phyloP scores from a whole-genome alignment of 2,113 vertebrate genomes.

The Silurus meridionalis region DNA sequence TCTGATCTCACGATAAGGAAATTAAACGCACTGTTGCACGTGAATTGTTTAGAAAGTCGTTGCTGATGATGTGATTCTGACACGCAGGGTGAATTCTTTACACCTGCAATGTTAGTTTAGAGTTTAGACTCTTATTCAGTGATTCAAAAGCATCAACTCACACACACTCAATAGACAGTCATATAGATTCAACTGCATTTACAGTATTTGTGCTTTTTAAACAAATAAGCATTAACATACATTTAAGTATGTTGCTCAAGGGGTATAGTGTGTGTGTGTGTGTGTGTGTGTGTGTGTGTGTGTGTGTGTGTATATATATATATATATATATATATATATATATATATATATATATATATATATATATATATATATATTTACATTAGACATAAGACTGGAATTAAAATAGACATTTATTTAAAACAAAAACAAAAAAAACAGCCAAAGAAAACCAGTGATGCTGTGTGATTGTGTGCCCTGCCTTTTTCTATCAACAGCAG shows the following conservation, averaged over 20 bases:
- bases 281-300: too few species aligned
- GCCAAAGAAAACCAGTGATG: not conserved
- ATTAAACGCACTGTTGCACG: not conserved
- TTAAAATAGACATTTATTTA: not conserved
- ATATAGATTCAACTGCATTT: not conserved
- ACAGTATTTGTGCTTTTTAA: too few species aligned
- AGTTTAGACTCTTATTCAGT: not conserved
- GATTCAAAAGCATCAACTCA: not conserved
- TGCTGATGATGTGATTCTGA: not conserved
- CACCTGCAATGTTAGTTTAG: not conserved
- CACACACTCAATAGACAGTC: not conserved
- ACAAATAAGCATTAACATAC: too few species aligned
- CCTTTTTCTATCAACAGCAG: not conserved
- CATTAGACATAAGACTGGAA: not conserved
- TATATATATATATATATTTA: too few species aligned
- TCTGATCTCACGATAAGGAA: not conserved
- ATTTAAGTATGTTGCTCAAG: too few species aligned
- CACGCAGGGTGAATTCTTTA: not conserved
- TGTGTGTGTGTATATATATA: too few species aligned
- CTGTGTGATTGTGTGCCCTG: not conserved
- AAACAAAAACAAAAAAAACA: too few species aligned
- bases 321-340: too few species aligned
- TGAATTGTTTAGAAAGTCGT: not conserved
- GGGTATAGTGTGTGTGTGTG: too few species aligned
- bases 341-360: too few species aligned